Base-by-base conservation (phyloP, 2,113 vertebrate genomes). In the Phaetusa simplex region DNA sequence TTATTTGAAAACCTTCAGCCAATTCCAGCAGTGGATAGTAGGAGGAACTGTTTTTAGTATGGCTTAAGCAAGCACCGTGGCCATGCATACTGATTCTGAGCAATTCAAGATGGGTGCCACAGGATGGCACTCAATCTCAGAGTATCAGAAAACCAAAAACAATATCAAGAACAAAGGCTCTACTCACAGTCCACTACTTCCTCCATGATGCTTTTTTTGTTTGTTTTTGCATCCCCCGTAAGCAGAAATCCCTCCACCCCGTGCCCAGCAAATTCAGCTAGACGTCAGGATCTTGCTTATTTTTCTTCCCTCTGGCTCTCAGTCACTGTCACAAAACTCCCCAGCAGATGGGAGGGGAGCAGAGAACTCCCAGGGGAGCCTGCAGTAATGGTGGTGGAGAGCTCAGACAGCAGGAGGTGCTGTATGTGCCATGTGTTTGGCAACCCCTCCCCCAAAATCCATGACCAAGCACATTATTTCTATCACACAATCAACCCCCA, bases 101-200 rank as follows among this genome's bases (percentile, higher is more conserved):
- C 96, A 96, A 71, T 96, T 6, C 73, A 32, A 16, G 92, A 36
- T 4, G 64, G 53, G 62, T 71, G 82, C 95, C 97, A 96, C 96
- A 94, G 96, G 96, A 97, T 97, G 96, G 96, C 97, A 97, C 95
- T 94, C 92, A 36, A 87, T 24, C 94, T 94, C 92, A 90, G 23
- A 66, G 19, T 24, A 80, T 93, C 82, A 78, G 55, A 30, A 65
- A 91, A 76, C 26, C 59, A 71, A 47, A 83, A 81, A 36, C 64
- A 52, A 4, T 40, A 67, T n/a, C 79, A 55, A 74, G 74, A 94
- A 95, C 95, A 96, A 97, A 97, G 95, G 90, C 92, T 90, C 79
- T 6, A n/a, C 90, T 92, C 88, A 83, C 81, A 70, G 88, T 53
- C 84, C 93, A 77, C 67, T 67, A 50, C 88, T 52, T 84, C 95